These are phyloP conservation scores for Troilus luridus DNA, from an alignment of 2,888 invertebrate species.

Conservation along the genomic window DNA sequence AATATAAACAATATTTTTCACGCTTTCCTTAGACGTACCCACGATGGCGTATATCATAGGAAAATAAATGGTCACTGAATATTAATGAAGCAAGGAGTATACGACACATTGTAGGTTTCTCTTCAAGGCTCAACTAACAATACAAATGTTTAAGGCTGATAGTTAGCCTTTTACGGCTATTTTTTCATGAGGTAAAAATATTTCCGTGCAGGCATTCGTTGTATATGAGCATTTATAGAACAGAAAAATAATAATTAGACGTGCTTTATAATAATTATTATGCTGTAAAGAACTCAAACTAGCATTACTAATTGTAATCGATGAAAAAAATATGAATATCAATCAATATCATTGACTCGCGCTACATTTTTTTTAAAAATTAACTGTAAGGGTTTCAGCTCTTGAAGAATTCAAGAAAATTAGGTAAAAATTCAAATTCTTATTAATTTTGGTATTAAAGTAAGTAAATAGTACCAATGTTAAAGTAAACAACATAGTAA, in stretches of 20 bases:
- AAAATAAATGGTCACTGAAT: constrained; percentile 14
- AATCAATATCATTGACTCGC: too few species aligned
- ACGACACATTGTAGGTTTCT: not conserved
- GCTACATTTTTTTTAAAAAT: too few species aligned
- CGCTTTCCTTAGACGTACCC: not conserved
- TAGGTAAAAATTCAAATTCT: too few species aligned
- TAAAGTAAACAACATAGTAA: too few species aligned
- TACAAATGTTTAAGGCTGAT: not conserved
- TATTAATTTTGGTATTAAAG: too few species aligned
- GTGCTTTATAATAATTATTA: too few species aligned
- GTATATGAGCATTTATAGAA: not conserved
- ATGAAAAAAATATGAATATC: too few species aligned
- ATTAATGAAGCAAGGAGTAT: not conserved
- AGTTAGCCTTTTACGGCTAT: not conserved
- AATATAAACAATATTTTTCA: not conserved
- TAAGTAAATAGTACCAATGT: too few species aligned
- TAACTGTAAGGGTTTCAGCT: too few species aligned
- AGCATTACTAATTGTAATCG: too few species aligned
- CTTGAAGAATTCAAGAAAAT: too few species aligned
- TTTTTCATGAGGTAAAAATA: not conserved
- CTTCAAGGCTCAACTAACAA: not conserved
- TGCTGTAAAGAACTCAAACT: too few species aligned
- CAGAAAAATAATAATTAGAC: not conserved
- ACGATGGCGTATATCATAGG: not conserved
- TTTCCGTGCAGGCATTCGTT: not conserved